A percentile compares a stretch with the other conserved stretches of the same genome.
These are phyloP conservation scores for Aplidium turbinatum DNA, from an alignment of 23 tunicate genomes.

Conservation along the genomic window DNA sequence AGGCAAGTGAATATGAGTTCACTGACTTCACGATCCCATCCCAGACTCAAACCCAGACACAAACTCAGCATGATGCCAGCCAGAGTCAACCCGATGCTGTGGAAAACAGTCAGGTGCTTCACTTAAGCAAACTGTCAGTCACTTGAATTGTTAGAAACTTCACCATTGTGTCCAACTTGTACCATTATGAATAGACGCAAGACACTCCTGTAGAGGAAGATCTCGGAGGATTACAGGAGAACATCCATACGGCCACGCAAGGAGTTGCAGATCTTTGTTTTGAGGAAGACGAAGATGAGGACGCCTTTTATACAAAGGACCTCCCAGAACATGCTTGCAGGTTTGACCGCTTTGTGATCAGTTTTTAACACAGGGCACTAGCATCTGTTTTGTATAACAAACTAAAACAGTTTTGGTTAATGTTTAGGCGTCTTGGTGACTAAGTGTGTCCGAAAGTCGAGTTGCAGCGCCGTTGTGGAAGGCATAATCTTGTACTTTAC, in stretches of 20 bases:
- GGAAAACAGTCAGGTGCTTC: constrained; percentile 88
- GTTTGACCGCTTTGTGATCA: too few species aligned
- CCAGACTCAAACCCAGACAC: constrained; percentile 97
- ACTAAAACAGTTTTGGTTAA: too few species aligned
- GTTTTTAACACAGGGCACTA: too few species aligned
- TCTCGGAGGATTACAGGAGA: constrained; percentile 77
- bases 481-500: too few species aligned
- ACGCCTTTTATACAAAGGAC: constrained; percentile 79
- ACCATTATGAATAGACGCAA: too few species aligned
- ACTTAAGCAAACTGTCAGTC: too few species aligned
- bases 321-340: constrained; percentile 98
- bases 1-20: constrained; percentile 98
- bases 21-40: constrained; percentile 95
- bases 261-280: constrained; percentile 87
- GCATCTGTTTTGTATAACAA: too few species aligned
- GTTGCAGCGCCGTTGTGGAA: too few species aligned
- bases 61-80: constrained; percentile 72
- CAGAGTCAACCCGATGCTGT: constrained; percentile 83
- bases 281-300: constrained; percentile 97
- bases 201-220: constrained; percentile 63
- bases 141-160: too few species aligned
- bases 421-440: too few species aligned
- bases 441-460: too few species aligned
- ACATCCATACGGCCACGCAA: constrained; percentile 76
- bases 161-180: too few species aligned